Evolutionary conservation across 2,797 vertebrate species (phyloP), one percentile per base, ranked within the genome.

Genomic region (Darevskia nairensis): DNA sequence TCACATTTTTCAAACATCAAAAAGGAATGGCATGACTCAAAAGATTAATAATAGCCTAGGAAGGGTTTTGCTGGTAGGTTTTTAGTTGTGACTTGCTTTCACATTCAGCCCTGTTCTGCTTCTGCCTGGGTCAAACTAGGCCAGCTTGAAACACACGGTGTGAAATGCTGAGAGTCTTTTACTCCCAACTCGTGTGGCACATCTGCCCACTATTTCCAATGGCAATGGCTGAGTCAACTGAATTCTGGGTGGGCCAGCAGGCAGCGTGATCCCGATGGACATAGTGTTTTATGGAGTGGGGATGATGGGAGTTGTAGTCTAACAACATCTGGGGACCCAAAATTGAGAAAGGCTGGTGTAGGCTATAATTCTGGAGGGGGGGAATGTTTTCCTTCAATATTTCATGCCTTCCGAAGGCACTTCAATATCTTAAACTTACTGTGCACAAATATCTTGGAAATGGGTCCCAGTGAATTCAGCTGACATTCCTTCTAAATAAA

Each of bases 21-120:
- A 76, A 85, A 27, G 72, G 41, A 71, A 85, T 61, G 66, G 64
- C 64, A 46, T 61, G 79, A 64, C 32, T 82, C 79, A 82, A 82
- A 82, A 55, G 83, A 88, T 79, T 78, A 88, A 75, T 85, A 85
- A 85, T 61, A 41, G 64, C 55, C 74, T 72, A 55, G 29, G 55
- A 88, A 82, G 39, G 8, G 29, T 82, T 72, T 77, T 41, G 25
- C 10, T 39, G 19, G 59, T 78, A 69, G 82, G 64, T 29, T 82
- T 83, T 72, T 72, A 74, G n/a, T 44, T 27, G 64, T 61, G 35
- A 78, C 66, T 72, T 80, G 50, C 87, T 84, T 80, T 64, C 13
- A 61, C 75, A 23, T 79, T 41, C 82, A 80, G 77, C 55, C 35
- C 75, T 32, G 29, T 72, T 79, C 82, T 17, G 66, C 21, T 72